Percentiles rank a stretch among this genome's conserved stretches.
Conservation (phyloP, 2,888 invertebrate genomes). For the Athalia cordata region DNA sequence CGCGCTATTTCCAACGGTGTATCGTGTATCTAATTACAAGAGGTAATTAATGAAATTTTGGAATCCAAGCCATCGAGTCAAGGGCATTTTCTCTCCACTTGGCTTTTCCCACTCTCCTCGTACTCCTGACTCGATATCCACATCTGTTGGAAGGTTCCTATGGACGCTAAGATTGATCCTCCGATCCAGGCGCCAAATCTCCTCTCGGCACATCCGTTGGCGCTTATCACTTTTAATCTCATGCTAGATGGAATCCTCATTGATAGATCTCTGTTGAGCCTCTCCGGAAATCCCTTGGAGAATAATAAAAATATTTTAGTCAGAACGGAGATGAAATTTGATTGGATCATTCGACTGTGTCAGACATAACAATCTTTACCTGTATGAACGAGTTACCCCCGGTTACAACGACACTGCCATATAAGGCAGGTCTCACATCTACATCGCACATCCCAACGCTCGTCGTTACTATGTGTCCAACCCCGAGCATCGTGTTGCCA, state of each 20-base stretch:
- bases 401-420: slow-evolving; percentile 95
- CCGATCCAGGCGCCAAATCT: slow-evolving; percentile 99
- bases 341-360: background rate
- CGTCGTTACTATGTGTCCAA: slow-evolving; percentile 89
- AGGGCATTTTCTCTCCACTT: slow-evolving; percentile 96
- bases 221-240: slow-evolving; percentile 94
- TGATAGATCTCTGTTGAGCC: slow-evolving; percentile 90
- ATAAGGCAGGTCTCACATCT: slow-evolving; percentile 96
- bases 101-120: slow-evolving; percentile 97
- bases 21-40: background rate
- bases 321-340: background rate
- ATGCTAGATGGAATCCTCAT: slow-evolving; percentile 94
- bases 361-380: slow-evolving; percentile 68
- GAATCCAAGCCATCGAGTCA: slow-evolving; percentile 70
- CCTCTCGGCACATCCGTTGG: slow-evolving; percentile 92
- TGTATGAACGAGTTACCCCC: slow-evolving; percentile 95
- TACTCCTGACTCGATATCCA: slow-evolving; percentile 99
- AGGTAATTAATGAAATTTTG: slow-evolving; percentile 30
- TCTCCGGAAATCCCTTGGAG: slow-evolving; percentile 92
- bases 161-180: slow-evolving; percentile 97
- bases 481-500: slow-evolving; percentile 89
- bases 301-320: slow-evolving; percentile 61
- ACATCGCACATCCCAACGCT: slow-evolving; percentile 98
- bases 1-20: background rate
- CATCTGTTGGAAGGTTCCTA: slow-evolving; percentile 99